Base-by-base conservation (phyloP, 2,888 invertebrate species). In the Polydrusus cervinus region DNA sequence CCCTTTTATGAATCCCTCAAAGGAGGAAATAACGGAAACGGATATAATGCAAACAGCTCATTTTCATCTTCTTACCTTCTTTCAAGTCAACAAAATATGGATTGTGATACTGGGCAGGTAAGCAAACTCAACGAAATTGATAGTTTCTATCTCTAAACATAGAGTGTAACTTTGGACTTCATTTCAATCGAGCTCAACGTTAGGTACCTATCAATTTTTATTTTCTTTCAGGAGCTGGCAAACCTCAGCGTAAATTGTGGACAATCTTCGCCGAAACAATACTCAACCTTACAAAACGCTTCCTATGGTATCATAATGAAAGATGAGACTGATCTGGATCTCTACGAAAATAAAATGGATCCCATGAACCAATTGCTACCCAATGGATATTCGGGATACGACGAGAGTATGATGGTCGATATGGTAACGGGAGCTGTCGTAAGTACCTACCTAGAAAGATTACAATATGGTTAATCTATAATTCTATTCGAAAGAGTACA, bases 1-100 rank as follows among this genome's bases (percentile, higher is more conserved):
- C 95, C 95, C 0, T 96, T 96, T 84, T 95, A 95, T 86, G 95
- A 95, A 87, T 94, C 94, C 10, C 89, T 96, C 0, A 96, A 96
- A 86, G 80, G 83, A 65, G 94, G 95, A 13, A 94, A 93, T 83
- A 92, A 92, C 79, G 90, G 91, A 11, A 89, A 90, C 62, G 90
- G 90, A 75, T 94, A 92, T 83, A 93, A 93, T 83, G 92, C 92
- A 2, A 91, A 91, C 82, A 89, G 92, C 43, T 90, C 89, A 79
- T 93, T 92, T 81, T 84, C 90, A 6, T 88, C 89, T 65, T 93
- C 92, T 83, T 93, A 93, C 85, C 88, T 93, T 51, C 90, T 93
- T 66, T 90, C 94, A 13, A 91, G 91, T 82, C 88, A 90, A 5
- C 91, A 93, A 77, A 91, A 92, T 77, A 93, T 94, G 92, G 94